These are phyloP conservation scores for Camponotus pennsylvanicus DNA, from an alignment of 1,140 invertebrate genomes.

Conservation along the genomic window DNA sequence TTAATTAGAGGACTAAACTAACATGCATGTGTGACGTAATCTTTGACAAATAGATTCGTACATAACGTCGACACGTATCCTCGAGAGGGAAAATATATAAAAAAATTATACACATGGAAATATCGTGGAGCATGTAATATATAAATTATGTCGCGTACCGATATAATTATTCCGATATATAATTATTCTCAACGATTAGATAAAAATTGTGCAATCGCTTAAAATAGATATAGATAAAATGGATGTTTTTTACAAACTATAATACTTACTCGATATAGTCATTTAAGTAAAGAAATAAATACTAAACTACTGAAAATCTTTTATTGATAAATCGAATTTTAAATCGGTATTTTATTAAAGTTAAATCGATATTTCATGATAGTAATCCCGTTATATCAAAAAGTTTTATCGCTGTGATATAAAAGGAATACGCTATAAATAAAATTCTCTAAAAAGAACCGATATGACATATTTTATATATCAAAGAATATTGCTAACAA, in stretches of 20 bases:
- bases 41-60: slow-evolving; percentile 62
- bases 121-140: neutral
- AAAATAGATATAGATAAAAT: neutral
- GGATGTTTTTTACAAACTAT: neutral
- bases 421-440: neutral
- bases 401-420: neutral
- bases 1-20: slow-evolving; percentile 72
- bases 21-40: slow-evolving; percentile 70
- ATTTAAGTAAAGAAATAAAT: neutral
- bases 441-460: too few relatives aligned
- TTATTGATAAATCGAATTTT: neutral
- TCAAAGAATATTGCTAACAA: neutral
- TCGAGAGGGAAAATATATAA: neutral
- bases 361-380: neutral
- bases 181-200: slow-evolving; percentile 25
- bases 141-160: neutral
- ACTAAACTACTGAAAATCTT: neutral
- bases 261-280: neutral
- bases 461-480: neutral
- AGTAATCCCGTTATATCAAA: neutral
- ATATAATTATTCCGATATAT: neutral
- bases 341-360: neutral
- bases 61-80: neutral
- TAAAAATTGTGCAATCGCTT: slow-evolving; percentile 2
- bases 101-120: neutral